phyloP scores from a whole-genome alignment of 2,888 invertebrate genomes.

The Coelinius sp. region DNA sequence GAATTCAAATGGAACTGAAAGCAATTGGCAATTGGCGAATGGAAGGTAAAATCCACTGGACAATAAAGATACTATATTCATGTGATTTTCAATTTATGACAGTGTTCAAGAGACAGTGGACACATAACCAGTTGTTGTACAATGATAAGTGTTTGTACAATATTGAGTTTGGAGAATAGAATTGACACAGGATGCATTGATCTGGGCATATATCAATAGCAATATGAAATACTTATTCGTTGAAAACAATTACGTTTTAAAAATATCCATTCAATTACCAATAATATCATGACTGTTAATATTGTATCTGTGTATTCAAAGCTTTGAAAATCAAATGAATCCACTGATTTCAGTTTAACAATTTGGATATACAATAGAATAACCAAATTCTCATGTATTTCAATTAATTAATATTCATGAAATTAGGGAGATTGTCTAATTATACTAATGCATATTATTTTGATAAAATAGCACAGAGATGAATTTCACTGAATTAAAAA shows the following conservation, averaged over 20 bases:
- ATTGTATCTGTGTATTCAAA: background rate
- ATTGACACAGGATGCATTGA: background rate
- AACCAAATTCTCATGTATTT: background rate
- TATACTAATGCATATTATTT: background rate
- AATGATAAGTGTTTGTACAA: background rate
- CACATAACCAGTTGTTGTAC: too few species aligned
- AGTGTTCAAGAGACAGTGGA: conserved; percentile 5
- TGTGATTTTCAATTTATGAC: conserved; percentile 23
- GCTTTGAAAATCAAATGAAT: background rate
- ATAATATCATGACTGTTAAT: background rate
- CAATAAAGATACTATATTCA: conserved; percentile 2
- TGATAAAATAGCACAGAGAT: too few species aligned
- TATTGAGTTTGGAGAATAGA: conserved; percentile 4
- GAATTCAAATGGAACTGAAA: conserved; percentile 13
- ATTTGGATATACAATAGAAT: background rate
- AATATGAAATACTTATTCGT: too few species aligned
- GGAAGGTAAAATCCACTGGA: conserved; percentile 13
- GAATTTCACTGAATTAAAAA: background rate
- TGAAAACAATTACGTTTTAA: too few species aligned
- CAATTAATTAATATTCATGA: background rate
- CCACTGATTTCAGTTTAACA: background rate
- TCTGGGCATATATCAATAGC: background rate
- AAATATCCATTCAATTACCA: background rate
- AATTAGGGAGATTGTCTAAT: background rate
- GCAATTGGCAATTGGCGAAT: conserved; percentile 18